Conservation (phyloP, 2,113 vertebrate species). For the Ibidorhyncha struthersii region DNA sequence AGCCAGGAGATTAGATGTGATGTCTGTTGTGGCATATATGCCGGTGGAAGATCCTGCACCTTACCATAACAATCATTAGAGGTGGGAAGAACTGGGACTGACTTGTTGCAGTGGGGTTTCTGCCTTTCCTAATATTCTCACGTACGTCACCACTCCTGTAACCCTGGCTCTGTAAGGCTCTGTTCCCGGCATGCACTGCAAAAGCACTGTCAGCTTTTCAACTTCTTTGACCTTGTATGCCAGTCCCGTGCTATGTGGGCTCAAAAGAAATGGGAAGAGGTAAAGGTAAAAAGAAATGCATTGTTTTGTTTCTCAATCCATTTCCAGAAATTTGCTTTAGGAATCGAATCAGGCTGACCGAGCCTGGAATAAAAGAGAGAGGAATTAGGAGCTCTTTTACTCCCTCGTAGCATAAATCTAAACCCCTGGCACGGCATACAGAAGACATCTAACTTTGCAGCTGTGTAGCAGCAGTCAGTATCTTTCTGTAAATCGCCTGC, state of each 20-base stretch:
- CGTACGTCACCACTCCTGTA: neutral
- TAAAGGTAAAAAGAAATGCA: neutral
- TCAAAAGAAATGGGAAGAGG: neutral
- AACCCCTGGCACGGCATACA: neutral
- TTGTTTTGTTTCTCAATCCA: neutral
- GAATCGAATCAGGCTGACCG: neutral
- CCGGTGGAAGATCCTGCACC: neutral
- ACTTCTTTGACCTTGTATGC: neutral
- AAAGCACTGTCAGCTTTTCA: neutral
- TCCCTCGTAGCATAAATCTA: neutral
- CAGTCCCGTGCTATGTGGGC: neutral
- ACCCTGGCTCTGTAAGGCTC: neutral
- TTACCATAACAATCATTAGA: neutral
- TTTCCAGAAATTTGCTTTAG: neutral
- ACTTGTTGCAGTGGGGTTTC: neutral
- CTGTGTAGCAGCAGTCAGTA: neutral
- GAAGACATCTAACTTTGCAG: conserved; percentile 3
- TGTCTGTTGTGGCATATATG: neutral
- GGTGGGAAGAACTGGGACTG: neutral
- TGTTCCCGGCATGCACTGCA: neutral
- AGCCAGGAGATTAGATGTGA: neutral
- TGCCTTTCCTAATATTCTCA: neutral
- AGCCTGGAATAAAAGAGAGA: neutral
- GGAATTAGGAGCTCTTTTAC: neutral
- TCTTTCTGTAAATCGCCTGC: neutral